Conservation (phyloP, 1,140 invertebrate species). For the Drosophila bocqueti region DNA sequence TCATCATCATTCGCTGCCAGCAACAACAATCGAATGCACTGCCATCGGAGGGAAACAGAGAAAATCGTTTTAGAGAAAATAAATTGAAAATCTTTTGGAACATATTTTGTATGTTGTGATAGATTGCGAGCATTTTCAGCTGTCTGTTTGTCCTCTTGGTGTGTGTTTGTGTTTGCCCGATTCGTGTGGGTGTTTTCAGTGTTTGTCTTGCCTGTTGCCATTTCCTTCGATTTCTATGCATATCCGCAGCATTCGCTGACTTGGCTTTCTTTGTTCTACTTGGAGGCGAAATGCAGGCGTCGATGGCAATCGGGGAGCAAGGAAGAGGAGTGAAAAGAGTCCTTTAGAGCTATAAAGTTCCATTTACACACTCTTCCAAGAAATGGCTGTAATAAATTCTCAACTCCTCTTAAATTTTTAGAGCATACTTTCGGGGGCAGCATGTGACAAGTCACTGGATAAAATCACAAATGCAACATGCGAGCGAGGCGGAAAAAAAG, state of each 20-base stretch:
- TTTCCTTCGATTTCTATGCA: slow-evolving; percentile 66
- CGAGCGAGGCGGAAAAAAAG: no score
- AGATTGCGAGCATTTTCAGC: slow-evolving; percentile 53
- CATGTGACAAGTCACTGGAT: not conserved
- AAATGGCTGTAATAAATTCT: not conserved
- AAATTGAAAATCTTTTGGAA: slow-evolving; percentile 80
- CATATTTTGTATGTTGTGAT: slow-evolving; percentile 72
- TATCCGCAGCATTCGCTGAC: slow-evolving; percentile 66
- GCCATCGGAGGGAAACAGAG: slow-evolving; percentile 20
- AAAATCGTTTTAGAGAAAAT: slow-evolving; percentile 80
- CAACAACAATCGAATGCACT: slow-evolving; percentile 39
- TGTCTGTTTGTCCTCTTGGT: slow-evolving; percentile 41
- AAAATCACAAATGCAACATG: not conserved
- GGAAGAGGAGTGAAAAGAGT: not conserved
- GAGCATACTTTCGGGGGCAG: slow-evolving; percentile 33
- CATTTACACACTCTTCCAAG: not conserved
- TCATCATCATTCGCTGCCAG: slow-evolving; percentile 9
- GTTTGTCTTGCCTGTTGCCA: slow-evolving; percentile 52
- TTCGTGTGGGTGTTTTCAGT: slow-evolving; percentile 11
- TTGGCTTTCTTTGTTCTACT: slow-evolving; percentile 37
- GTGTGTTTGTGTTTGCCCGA: slow-evolving; percentile 25
- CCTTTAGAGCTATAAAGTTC: not conserved
- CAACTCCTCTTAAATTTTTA: not conserved
- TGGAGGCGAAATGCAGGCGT: slow-evolving; percentile 12
- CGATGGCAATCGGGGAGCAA: no score